phyloP scores from a whole-genome alignment of 2,888 invertebrate genomes.

The Mythimna pallens region DNA sequence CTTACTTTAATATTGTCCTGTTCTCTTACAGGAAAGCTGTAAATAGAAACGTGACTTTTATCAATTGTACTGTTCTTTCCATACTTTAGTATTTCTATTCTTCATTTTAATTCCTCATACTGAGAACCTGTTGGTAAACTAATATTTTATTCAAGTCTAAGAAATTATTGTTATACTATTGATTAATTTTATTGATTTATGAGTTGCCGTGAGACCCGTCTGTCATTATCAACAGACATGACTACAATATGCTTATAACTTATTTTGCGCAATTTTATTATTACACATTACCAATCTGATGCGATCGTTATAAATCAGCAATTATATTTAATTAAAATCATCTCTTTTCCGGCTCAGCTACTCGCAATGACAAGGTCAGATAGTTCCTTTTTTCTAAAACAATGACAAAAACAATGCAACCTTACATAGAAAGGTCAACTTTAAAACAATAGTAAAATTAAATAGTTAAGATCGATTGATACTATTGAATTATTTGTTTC shows the following conservation, averaged over 20 bases:
- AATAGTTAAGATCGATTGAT: conserved; percentile 76
- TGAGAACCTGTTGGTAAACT: neutral
- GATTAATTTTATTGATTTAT: neutral
- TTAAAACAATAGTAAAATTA: conserved; percentile 80
- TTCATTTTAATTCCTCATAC: neutral
- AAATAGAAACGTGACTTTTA: conserved; percentile 26
- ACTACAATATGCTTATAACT: conserved; percentile 5
- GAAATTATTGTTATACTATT: too few relatives aligned
- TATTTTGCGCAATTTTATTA: conserved; percentile 1
- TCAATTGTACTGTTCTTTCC: neutral
- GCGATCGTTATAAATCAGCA: conserved; percentile 29
- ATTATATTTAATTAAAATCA: conserved; percentile 47
- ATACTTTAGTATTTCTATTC: conserved; percentile 13
- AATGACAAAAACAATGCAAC: conserved; percentile 71
- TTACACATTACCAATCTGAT: conserved; percentile 17
- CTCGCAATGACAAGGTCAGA: conserved; percentile 60
- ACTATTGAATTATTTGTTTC: conserved; percentile 79
- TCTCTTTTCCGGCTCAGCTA: conserved; percentile 59
- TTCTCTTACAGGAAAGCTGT: conserved; percentile 48
- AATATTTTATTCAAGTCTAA: neutral
- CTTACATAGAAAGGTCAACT: conserved; percentile 73
- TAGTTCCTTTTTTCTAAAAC: conserved; percentile 62
- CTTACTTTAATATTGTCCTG: conserved; percentile 46
- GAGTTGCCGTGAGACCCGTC: neutral
- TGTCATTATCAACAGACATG: neutral